phyloP scores from a whole-genome alignment of 2,888 invertebrate species.

The Alitta virens region DNA sequence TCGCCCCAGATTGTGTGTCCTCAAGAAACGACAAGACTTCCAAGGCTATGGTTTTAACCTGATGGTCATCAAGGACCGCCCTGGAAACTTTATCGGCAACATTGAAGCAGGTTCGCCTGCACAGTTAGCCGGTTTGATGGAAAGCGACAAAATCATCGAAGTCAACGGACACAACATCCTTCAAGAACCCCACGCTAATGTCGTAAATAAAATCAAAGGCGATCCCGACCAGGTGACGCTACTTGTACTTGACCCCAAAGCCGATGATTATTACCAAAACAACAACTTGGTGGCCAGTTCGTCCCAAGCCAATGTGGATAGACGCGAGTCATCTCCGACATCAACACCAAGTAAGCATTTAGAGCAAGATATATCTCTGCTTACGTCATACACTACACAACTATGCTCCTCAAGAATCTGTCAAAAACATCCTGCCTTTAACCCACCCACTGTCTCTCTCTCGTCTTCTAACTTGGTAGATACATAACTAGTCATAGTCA shows the following conservation, averaged over 20 bases:
- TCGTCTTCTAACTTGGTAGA: too few relatives aligned
- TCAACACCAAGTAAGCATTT: too few relatives aligned
- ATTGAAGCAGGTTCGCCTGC: slow-evolving; percentile 24
- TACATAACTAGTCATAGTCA: too few relatives aligned
- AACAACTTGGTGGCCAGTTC: slow-evolving; percentile 1
- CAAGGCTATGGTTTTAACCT: slow-evolving; percentile 97
- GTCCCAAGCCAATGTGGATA: neutral
- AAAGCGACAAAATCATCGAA: slow-evolving; percentile 23
- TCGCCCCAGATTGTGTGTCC: neutral
- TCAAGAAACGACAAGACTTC: slow-evolving; percentile 75
- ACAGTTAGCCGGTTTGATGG: slow-evolving; percentile 15
- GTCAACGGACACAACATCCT: slow-evolving; percentile 22
- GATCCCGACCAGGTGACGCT: neutral
- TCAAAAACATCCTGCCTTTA: neutral
- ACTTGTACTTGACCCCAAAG: slow-evolving; percentile 4
- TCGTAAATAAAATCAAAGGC: neutral
- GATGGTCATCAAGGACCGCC: slow-evolving; percentile 89
- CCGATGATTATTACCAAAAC: slow-evolving; percentile 5
- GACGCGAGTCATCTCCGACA: neutral
- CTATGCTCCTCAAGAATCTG: neutral
- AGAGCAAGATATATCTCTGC: too few relatives aligned
- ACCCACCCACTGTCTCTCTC: too few relatives aligned
- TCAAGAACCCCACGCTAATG: neutral
- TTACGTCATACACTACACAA: too few relatives aligned
- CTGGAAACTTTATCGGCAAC: slow-evolving; percentile 82